phyloP scores from a whole-genome alignment of 2,113 vertebrate genomes.

The Pseudorhombus dupliciocellatus region DNA sequence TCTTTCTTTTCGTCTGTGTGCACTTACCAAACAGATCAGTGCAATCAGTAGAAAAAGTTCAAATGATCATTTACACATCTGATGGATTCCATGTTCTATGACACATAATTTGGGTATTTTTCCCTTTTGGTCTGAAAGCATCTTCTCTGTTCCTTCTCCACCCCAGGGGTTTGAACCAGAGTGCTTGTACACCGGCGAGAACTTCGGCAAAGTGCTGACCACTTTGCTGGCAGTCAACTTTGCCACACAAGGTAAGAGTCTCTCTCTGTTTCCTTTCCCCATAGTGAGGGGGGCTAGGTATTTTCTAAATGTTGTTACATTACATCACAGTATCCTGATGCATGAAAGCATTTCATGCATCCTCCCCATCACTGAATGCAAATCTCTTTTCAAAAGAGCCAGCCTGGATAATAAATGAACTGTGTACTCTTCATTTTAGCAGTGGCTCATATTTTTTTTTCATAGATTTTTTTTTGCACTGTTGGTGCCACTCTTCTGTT shows the following conservation, averaged over 20 bases:
- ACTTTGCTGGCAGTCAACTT: conserved; percentile 91
- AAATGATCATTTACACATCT: conserved; percentile 28
- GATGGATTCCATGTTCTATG: conserved; percentile 4
- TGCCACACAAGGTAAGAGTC: conserved; percentile 91
- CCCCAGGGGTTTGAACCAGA: conserved; percentile 91
- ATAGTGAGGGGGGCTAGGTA: neutral
- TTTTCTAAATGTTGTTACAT: neutral
- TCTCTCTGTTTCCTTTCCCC: neutral
- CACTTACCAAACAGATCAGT: conserved; percentile 2
- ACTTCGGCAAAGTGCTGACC: conserved; percentile 89
- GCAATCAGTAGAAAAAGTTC: conserved; percentile 10
- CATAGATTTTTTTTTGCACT: conserved; percentile 7
- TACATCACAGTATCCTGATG: neutral
- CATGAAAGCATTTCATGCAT: neutral
- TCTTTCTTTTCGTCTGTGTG: neutral
- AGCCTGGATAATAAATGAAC: neutral
- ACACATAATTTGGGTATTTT: neutral
- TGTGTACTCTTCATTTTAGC: no score
- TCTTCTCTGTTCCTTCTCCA: conserved; percentile 38
- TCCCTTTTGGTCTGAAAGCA: conserved; percentile 10
- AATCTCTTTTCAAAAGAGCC: neutral
- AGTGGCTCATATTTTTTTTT: neutral
- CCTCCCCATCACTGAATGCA: neutral
- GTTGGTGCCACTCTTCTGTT: conserved; percentile 7
- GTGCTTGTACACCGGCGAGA: conserved; percentile 89